Evolutionary conservation across 2,113 vertebrate genomes (phyloP).

Genomic region (Spheniscus mendiculus): DNA sequence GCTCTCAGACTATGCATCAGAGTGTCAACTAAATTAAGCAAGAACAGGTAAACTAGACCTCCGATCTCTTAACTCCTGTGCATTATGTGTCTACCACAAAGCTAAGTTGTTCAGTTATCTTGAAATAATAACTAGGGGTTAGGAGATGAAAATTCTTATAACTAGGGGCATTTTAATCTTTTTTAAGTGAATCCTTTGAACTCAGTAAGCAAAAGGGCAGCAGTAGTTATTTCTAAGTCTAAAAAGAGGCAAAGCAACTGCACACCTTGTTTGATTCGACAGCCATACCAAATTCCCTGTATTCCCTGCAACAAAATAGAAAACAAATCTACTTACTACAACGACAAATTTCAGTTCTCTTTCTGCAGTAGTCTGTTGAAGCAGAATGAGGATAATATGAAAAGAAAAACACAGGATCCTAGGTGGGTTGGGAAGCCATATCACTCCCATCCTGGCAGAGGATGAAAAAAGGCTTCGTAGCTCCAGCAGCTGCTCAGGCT

Average conservation of each 20-base stretch:
- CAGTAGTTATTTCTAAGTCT: background rate
- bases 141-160: background rate
- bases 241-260: background rate
- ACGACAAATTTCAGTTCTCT: slow-evolving; percentile 70
- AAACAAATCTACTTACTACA: slow-evolving; percentile 63
- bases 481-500: background rate
- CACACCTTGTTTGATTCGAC: background rate
- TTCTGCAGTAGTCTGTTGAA: background rate
- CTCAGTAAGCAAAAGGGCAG: background rate
- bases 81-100: background rate
- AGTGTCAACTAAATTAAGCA: background rate
- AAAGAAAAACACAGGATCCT: background rate
- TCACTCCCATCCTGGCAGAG: slow-evolving; percentile 15
- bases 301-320: background rate
- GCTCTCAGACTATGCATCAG: background rate
- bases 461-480: background rate
- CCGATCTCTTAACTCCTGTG: background rate
- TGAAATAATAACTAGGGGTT: background rate
- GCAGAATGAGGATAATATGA: slow-evolving; percentile 3
- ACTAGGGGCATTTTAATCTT: background rate
- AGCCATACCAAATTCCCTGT: background rate
- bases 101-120: background rate
- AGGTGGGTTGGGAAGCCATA: background rate
- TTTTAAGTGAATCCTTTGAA: background rate
- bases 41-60: background rate